These are phyloP conservation scores for Linyphia triangularis DNA, from an alignment of 2,888 invertebrate species.

Conservation along the genomic window DNA sequence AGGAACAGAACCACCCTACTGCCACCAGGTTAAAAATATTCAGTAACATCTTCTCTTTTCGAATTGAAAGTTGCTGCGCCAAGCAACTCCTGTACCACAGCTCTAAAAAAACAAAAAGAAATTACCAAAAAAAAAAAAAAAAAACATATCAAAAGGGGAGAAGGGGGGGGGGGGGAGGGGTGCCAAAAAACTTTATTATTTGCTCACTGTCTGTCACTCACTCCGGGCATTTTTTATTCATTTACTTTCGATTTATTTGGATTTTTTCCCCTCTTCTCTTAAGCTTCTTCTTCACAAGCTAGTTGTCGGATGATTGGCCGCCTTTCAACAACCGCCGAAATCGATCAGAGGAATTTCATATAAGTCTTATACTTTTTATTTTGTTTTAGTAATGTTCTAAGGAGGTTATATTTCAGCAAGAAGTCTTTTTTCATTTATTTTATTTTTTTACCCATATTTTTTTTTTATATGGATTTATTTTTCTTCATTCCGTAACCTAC, in stretches of 20 bases:
- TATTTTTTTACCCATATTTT: constrained; percentile 8
- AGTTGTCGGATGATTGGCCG: constrained; percentile 56
- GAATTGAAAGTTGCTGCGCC: constrained; percentile 43
- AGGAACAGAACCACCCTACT: not conserved
- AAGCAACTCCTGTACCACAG: constrained; percentile 29
- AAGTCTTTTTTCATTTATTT: constrained; percentile 47
- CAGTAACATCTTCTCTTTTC: constrained; percentile 52
- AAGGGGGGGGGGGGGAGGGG: not conserved
- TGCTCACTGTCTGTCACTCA: constrained; percentile 67
- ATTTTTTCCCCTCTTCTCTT: constrained; percentile 18
- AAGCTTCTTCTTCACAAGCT: constrained; percentile 32
- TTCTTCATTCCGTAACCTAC: constrained; percentile 36
- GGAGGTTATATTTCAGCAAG: constrained; percentile 48
- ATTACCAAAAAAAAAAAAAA: not conserved
- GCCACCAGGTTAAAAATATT: constrained; percentile 41
- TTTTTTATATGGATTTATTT: constrained; percentile 54
- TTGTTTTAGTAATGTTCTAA: not conserved
- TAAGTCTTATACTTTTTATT: constrained; percentile 35
- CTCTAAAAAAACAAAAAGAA: not conserved
- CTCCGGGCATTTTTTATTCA: constrained; percentile 68
- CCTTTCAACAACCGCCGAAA: constrained; percentile 56
- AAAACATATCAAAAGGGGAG: not conserved
- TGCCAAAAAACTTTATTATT: constrained; percentile 71
- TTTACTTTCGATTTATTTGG: constrained; percentile 60
- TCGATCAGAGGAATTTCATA: constrained; percentile 70